A percentile compares a stretch with the other conserved stretches of the same genome.
Conservation (phyloP, 2,888 invertebrate genomes). For the Agrotis puta region DNA sequence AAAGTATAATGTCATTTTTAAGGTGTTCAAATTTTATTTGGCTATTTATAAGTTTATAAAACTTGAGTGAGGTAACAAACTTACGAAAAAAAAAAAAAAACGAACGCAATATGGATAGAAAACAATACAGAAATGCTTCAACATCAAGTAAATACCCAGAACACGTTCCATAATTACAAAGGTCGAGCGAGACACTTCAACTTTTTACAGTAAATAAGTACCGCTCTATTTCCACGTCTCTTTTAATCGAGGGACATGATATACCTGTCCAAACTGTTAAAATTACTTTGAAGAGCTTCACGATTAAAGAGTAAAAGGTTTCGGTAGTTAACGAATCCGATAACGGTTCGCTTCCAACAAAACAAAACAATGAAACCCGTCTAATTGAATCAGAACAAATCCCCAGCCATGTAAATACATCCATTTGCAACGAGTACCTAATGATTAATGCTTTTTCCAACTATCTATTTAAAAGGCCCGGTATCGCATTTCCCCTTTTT, state of each 20-base stretch:
- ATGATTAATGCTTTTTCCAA: slow-evolving; percentile 17
- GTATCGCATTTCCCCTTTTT: not conserved
- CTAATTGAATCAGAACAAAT: not conserved
- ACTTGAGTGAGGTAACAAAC: not conserved
- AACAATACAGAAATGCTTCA: not conserved
- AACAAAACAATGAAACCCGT: not conserved
- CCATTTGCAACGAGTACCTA: slow-evolving; percentile 2
- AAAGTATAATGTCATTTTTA: not conserved
- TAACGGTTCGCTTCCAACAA: not conserved
- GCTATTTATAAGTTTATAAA: not conserved
- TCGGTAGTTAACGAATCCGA: too few species aligned
- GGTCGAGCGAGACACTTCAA: not conserved
- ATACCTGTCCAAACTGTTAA: not conserved
- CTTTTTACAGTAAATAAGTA: not conserved
- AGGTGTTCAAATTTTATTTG: not conserved
- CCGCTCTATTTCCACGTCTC: not conserved
- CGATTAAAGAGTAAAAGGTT: not conserved
- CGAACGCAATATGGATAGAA: not conserved
- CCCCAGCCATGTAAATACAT: slow-evolving; percentile 4
- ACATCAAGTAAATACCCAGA: not conserved
- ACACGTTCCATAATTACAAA: not conserved
- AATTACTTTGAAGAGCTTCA: not conserved
- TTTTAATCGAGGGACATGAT: not conserved
- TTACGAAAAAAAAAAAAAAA: not conserved
- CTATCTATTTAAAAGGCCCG: not conserved